Conservation (phyloP, 2,113 vertebrate species). For the Corythornis cristatus region DNA sequence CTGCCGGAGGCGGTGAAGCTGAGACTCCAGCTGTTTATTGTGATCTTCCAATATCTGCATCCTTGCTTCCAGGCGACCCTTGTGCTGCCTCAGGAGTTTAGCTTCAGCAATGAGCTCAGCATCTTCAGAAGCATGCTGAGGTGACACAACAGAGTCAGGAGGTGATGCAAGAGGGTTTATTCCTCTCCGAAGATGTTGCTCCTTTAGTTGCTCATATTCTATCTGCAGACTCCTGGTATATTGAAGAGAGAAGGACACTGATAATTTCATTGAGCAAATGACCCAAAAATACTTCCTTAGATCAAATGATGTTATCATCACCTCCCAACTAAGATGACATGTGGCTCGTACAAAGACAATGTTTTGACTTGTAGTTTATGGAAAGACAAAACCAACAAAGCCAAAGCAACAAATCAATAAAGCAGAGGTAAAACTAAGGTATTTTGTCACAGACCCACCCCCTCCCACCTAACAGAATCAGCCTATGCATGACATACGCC, state of each 20-base stretch:
- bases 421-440: background rate
- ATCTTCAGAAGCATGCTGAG: slow-evolving; percentile 82
- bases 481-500: background rate
- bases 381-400: background rate
- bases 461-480: background rate
- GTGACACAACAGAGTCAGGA: slow-evolving; percentile 75
- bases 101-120: slow-evolving; percentile 86
- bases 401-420: background rate
- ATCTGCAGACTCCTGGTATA: slow-evolving; percentile 83
- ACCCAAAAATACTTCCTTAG: background rate
- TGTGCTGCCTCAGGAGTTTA: slow-evolving; percentile 94
- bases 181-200: slow-evolving; percentile 85
- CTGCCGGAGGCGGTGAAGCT: slow-evolving; percentile 92
- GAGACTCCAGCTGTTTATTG: slow-evolving; percentile 96
- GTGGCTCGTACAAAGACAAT: background rate
- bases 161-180: slow-evolving; percentile 74
- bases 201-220: slow-evolving; percentile 93
- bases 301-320: background rate
- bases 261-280: background rate
- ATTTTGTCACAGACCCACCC: background rate
- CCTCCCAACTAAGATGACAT: background rate
- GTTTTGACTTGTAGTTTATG: background rate
- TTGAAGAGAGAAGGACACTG: background rate
- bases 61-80: slow-evolving; percentile 92
- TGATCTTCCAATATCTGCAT: slow-evolving; percentile 99